Evolutionary conservation across 2,888 invertebrate species (phyloP), one percentile per base, ranked within the genome.

Genomic region (Globia sparganii): DNA sequence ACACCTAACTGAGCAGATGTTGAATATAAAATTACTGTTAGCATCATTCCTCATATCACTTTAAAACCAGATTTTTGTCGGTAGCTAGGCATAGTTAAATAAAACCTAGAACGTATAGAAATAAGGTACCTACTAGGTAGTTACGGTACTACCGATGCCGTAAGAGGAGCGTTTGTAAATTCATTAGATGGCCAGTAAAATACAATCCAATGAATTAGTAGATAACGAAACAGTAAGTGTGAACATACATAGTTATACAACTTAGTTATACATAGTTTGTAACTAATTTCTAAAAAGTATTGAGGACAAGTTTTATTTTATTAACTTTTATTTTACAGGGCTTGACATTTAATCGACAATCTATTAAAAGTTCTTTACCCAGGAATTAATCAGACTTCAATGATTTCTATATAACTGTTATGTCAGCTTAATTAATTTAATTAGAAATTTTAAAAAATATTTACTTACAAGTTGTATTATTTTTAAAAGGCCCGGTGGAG

Each of bases 401-500:
- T 67, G 62, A 67, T 13, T 37, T 56, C 9, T 34, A n/a, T 25
- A 53, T 25, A 25, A 40, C n/a, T 62, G 31, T 28, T 40, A 59
- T 15, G n/a, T 43, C 13, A 62, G 21, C 13, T 3, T 6, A 80
- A 69, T 59, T 49, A 67, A 43, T 70, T 56, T n/a, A 31, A 72
- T 25, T 11, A 4, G 4, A 25, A 4, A 11, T 9, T 11, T 15
- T 40, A 53, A 67, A 62, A 43, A 77, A 53, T 64, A n/a, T 49
- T 43, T 81, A 92, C 98, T 98, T 95, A 99, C 99, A 97, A 98
- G 95, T 97, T 99, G 97, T 34, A 97, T 96, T 83, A 99, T 94
- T 97, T 99, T 99, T 86, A 99, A 92, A 90, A 98, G 97, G 88
- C 99, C 99, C 75, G 99, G 98, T 91, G 98, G 97, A 66, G 98